Evolutionary conservation across 2,113 vertebrate genomes (phyloP).

Genomic region (Oreochromis spilurus): DNA sequence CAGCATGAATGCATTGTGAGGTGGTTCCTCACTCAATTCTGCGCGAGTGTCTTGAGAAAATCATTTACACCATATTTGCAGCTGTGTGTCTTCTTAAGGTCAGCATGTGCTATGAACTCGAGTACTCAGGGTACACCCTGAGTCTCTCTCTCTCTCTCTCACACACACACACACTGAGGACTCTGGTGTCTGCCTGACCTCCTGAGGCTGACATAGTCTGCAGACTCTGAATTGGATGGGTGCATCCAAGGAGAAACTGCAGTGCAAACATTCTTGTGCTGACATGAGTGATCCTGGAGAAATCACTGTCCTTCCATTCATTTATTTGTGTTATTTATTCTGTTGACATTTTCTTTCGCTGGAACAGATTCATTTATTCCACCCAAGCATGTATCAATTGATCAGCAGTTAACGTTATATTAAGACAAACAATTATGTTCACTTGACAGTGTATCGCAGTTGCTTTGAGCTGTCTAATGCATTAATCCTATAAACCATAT

Average conservation of each 20-base stretch:
- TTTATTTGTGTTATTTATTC: not conserved
- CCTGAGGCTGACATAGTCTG: conserved; percentile 31
- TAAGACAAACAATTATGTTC: not conserved
- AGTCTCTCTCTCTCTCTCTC: not conserved
- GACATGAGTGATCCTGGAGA: not conserved
- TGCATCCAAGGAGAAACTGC: conserved; percentile 34
- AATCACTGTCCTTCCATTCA: not conserved
- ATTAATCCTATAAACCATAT: not conserved
- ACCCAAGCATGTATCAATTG: not conserved
- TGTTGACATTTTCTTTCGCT: not conserved
- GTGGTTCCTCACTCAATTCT: not conserved
- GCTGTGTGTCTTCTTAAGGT: not conserved
- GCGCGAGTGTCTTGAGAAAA: not conserved
- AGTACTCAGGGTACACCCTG: not conserved
- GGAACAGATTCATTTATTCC: not conserved
- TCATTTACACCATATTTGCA: not conserved
- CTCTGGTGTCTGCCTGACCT: conserved; percentile 9
- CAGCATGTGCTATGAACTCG: not conserved
- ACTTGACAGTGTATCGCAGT: not conserved
- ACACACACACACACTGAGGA: not conserved
- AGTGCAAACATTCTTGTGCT: not conserved
- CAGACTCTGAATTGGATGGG: conserved; percentile 14
- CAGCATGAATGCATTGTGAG: not conserved
- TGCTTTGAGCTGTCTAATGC: not conserved
- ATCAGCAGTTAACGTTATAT: not conserved